Conservation (phyloP, 2,797 vertebrate genomes). For the Coregonus suidteri region DNA sequence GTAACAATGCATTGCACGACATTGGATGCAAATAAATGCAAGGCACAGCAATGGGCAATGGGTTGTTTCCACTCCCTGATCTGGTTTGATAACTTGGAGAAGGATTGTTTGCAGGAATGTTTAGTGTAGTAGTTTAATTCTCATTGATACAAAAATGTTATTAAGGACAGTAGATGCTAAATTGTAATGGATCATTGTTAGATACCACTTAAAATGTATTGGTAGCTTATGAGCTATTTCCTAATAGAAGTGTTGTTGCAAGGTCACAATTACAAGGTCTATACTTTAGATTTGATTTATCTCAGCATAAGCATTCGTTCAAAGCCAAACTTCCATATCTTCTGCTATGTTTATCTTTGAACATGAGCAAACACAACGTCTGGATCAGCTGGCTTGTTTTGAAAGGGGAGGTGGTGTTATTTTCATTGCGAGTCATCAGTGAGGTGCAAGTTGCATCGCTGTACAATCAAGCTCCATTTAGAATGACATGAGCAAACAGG, state of each 20-base stretch:
- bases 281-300: neutral
- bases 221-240: neutral
- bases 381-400: slow-evolving; percentile 48
- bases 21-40: slow-evolving; percentile 4
- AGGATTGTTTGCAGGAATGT: neutral
- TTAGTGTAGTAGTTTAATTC: neutral
- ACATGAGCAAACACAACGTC: slow-evolving; percentile 26
- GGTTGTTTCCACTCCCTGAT: neutral
- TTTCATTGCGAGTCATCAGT: slow-evolving; percentile 20
- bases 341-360: slow-evolving; percentile 41
- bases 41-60: slow-evolving; percentile 12
- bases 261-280: too few relatives aligned
- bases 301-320: neutral
- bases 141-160: neutral
- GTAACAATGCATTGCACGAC: slow-evolving; percentile 12
- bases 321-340: neutral
- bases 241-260: too few relatives aligned
- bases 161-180: neutral
- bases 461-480: too few relatives aligned
- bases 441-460: too few relatives aligned
- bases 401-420: slow-evolving; percentile 20
- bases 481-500: too few relatives aligned
- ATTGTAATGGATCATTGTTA: neutral
- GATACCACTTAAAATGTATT: neutral
- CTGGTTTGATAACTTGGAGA: neutral